A percentile compares a stretch with the other conserved stretches of the same genome.
Evolutionary conservation across 1,140 invertebrate genomes (phyloP).

Genomic region (Papilio aristodemus): DNA sequence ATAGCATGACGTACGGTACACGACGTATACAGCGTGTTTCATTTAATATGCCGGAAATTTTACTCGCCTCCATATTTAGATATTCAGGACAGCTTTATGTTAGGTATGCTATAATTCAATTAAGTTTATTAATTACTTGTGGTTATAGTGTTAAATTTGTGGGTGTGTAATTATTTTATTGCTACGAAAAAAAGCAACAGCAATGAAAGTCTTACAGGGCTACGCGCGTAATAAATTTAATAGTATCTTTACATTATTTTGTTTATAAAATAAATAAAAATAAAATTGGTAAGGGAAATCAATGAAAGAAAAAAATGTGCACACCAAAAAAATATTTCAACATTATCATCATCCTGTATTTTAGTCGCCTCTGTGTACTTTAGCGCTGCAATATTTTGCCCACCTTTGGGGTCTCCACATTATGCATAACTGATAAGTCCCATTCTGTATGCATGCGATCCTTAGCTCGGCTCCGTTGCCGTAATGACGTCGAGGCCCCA

Average conservation of each 20-base stretch:
- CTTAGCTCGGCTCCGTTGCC: slow-evolving; percentile 57
- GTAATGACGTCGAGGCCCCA: slow-evolving; percentile 64
- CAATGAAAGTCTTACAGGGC: slow-evolving; percentile 1
- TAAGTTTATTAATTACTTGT: too few relatives aligned
- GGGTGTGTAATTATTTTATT: background rate
- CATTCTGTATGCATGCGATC: slow-evolving; percentile 78
- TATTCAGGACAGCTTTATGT: too few relatives aligned
- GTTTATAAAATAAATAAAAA: too few relatives aligned
- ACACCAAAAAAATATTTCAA: background rate
- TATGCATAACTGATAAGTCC: slow-evolving; percentile 79
- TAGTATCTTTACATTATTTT: too few relatives aligned
- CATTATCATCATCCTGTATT: slow-evolving; percentile 43
- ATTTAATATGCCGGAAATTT: slow-evolving; percentile 20
- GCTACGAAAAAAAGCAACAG: background rate
- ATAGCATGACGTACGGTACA: slow-evolving; percentile 47
- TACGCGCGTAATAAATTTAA: background rate
- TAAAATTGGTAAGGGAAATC: background rate
- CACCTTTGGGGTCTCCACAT: slow-evolving; percentile 74
- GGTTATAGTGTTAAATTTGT: too few relatives aligned
- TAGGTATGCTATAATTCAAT: too few relatives aligned
- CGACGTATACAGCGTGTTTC: slow-evolving; percentile 46
- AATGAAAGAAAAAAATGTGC: background rate
- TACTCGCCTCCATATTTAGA: too few relatives aligned
- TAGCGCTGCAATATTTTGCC: slow-evolving; percentile 73
- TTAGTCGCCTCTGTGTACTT: slow-evolving; percentile 37